Evolutionary conservation across 1,140 invertebrate genomes (phyloP).

Genomic region (Magallana angulata): DNA sequence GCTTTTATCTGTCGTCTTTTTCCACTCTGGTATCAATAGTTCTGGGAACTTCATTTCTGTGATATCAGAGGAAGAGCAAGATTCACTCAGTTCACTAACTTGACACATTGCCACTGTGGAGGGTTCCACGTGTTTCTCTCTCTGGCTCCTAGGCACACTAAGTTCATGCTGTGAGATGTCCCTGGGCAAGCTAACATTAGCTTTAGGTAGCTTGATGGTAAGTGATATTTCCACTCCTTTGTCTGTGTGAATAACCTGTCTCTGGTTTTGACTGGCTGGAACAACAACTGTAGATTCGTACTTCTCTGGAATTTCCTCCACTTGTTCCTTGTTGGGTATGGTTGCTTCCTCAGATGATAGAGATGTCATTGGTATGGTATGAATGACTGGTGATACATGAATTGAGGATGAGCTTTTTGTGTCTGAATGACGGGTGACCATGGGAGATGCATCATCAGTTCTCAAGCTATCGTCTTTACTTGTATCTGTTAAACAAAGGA

Average conservation of each 20-base stretch:
- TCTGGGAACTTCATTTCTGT: constrained; percentile 63
- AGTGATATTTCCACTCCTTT: constrained; percentile 55
- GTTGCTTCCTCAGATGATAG: background rate
- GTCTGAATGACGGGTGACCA: constrained; percentile 7
- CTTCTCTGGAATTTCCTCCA: background rate
- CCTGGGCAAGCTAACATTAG: constrained; percentile 62
- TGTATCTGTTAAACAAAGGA: background rate
- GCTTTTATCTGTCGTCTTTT: constrained; percentile 47
- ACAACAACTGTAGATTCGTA: constrained; percentile 35
- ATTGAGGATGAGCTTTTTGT: constrained; percentile 10
- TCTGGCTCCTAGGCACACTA: constrained; percentile 56
- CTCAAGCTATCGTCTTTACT: constrained; percentile 31
- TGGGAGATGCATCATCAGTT: constrained; percentile 34
- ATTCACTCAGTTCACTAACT: constrained; percentile 53
- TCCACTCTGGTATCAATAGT: constrained; percentile 64
- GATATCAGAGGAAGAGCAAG: constrained; percentile 26
- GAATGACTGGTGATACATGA: background rate
- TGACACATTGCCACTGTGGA: background rate
- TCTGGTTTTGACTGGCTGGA: background rate
- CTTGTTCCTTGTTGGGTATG: background rate
- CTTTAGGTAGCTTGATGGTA: constrained; percentile 62
- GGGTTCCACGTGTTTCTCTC: constrained; percentile 35
- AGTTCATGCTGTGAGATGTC: constrained; percentile 61
- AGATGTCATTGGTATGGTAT: constrained; percentile 3
- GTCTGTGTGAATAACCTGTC: constrained; percentile 3